A percentile compares a stretch with the other conserved stretches of the same genome.
Conservation (phyloP, 2,797 vertebrate genomes). For the Benthosema pterotum region DNA sequence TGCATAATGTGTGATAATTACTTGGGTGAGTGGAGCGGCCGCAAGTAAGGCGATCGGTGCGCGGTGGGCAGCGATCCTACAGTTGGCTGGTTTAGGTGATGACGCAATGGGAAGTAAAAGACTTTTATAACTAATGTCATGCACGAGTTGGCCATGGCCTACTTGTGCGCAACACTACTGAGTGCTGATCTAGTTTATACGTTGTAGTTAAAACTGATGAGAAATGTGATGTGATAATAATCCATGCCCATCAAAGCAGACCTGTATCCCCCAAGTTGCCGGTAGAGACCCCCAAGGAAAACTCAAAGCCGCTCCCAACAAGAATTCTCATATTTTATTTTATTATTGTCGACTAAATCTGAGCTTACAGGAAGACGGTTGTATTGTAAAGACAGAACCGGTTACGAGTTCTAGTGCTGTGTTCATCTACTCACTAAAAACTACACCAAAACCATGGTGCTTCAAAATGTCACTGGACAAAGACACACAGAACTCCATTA, state of each 20-base stretch:
- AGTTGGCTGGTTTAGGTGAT: too few relatives aligned
- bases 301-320: slow-evolving; percentile 33
- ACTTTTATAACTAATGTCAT: too few relatives aligned
- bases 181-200: too few relatives aligned
- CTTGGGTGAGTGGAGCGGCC: too few relatives aligned
- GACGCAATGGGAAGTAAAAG: too few relatives aligned
- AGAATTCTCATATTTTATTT: slow-evolving; percentile 62
- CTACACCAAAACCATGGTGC: slow-evolving; percentile 55
- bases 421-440: slow-evolving; percentile 71
- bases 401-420: slow-evolving; percentile 67
- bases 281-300: slow-evolving; percentile 18
- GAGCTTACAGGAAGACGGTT: slow-evolving; percentile 82
- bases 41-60: too few relatives aligned
- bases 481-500: slow-evolving; percentile 53
- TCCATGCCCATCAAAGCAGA: slow-evolving; percentile 8
- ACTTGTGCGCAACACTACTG: too few relatives aligned
- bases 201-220: not conserved
- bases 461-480: slow-evolving; percentile 63
- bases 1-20: not conserved
- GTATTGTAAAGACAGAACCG: slow-evolving; percentile 80
- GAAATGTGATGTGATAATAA: slow-evolving; percentile 20
- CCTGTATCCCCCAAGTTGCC: slow-evolving; percentile 5
- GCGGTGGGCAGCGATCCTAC: too few relatives aligned
- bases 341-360: slow-evolving; percentile 74
- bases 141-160: too few relatives aligned